Evolutionary conservation across 2,888 invertebrate genomes (phyloP), one percentile per base, ranked within the genome.

Genomic region (Mesorhabditis sp.): DNA sequence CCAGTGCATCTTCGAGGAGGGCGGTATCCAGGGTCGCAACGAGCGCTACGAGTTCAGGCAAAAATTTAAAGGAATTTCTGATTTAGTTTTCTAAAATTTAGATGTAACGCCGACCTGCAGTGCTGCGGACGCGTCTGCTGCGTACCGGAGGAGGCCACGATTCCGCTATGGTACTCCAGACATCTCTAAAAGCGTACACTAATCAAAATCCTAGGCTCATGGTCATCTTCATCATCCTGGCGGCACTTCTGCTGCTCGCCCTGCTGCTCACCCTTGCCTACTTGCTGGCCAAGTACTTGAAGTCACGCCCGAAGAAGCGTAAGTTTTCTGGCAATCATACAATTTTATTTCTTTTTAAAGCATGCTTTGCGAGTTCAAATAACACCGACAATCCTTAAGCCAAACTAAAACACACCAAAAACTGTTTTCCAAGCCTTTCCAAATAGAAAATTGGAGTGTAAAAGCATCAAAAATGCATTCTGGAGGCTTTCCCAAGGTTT

Each of bases 101-200:
- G 84, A 69, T 84, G 84, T 73, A 80, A 84, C 70, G 71, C 78
- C 28, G 73, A 79, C 70, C 74, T 84, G 44, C 80, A 81, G 61
- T 84, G 84, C 71, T 84, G 84, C 67, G 84, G 84, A 41, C 72
- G 84, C 4, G 74, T 76, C 5, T 84, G 84, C 69, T 85, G 84
- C 67, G 77, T 80, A 62, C 84, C 84, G 43, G 74, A 75, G 62
- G 78, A 72, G 0, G 77, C 80, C 43, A 76, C 76, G 62, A 79
- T 83, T 45, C 83, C 83, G 44, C 71, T 82, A 3, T 83, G 83
- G 83, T 81, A 63, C 13, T 67, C 13, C 44, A 45, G n/a, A 4
- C 45, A 45, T 44, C 43, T 62, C 63, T 13, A 13, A 63, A 15
- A 63, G 7, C 7, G n/a, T 42, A 43, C 13, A 65, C 41, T 6